These are phyloP conservation scores for Notamacropus eugenii DNA, from an alignment of 2,797 vertebrate species.

Conservation along the genomic window DNA sequence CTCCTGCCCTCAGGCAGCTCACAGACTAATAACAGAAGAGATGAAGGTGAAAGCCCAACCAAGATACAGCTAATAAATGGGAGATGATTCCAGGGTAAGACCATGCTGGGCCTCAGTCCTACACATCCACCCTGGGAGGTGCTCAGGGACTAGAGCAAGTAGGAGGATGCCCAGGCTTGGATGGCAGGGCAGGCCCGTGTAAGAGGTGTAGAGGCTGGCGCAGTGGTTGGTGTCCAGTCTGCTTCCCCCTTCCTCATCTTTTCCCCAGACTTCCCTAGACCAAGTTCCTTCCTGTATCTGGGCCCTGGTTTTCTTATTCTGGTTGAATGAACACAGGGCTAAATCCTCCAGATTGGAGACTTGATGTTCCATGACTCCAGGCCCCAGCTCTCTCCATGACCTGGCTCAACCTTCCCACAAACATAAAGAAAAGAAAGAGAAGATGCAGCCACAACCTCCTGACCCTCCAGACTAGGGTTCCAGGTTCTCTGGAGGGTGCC, in stretches of 20 bases:
- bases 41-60: background rate
- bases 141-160: too few relatives aligned
- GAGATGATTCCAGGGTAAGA: background rate
- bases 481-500: background rate
- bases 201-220: too few relatives aligned
- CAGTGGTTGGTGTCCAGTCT: too few relatives aligned
- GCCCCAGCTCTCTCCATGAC: background rate
- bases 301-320: background rate
- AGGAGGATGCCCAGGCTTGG: background rate
- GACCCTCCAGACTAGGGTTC: background rate
- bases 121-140: background rate
- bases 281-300: too few relatives aligned
- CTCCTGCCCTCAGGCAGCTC: background rate
- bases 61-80: background rate
- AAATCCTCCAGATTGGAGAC: background rate
- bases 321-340: background rate
- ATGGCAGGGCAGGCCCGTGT: fast-evolving
- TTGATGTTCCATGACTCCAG: too few relatives aligned
- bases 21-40: background rate
- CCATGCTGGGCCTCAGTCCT: background rate
- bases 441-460: background rate
- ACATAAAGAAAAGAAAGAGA: background rate
- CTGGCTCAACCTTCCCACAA: background rate
- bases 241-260: background rate
- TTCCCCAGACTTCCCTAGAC: background rate